phyloP scores from a whole-genome alignment of 2,113 vertebrate species.

The Talpa occidentalis region DNA sequence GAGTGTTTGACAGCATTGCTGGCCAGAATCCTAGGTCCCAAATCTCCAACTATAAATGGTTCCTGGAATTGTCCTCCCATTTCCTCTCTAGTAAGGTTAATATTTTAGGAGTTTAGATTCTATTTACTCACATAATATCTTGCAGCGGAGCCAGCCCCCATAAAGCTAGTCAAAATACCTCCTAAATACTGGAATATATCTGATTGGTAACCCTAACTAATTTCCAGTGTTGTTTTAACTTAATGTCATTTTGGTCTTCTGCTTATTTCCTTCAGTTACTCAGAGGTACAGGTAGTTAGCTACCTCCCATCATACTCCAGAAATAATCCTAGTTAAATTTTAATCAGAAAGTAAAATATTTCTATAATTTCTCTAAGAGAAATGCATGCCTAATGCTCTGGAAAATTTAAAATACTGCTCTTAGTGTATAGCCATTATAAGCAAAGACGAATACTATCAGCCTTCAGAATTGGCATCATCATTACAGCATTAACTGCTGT shows the following conservation, averaged over 20 bases:
- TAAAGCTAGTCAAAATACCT: background rate
- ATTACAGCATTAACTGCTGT: background rate
- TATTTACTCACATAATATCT: background rate
- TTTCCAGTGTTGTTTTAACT: background rate
- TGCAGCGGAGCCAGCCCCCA: background rate
- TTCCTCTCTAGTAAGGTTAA: background rate
- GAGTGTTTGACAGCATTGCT: background rate
- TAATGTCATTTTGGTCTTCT: background rate
- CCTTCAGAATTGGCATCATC: background rate
- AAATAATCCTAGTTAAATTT: constrained; percentile 36
- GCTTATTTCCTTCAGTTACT: background rate
- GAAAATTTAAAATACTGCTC: background rate
- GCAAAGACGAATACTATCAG: background rate
- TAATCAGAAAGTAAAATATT: constrained; percentile 28
- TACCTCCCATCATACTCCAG: background rate
- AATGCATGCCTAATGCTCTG: background rate
- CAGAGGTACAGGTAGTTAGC: background rate
- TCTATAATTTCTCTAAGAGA: background rate
- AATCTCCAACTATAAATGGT: background rate
- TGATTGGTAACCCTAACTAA: background rate
- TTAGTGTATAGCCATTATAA: background rate
- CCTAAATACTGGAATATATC: background rate
- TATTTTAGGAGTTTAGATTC: background rate
- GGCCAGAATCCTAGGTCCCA: background rate
- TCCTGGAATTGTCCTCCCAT: background rate